These are phyloP conservation scores for Anguilla rostrata DNA, from an alignment of 2,113 vertebrate genomes.

Conservation along the genomic window DNA sequence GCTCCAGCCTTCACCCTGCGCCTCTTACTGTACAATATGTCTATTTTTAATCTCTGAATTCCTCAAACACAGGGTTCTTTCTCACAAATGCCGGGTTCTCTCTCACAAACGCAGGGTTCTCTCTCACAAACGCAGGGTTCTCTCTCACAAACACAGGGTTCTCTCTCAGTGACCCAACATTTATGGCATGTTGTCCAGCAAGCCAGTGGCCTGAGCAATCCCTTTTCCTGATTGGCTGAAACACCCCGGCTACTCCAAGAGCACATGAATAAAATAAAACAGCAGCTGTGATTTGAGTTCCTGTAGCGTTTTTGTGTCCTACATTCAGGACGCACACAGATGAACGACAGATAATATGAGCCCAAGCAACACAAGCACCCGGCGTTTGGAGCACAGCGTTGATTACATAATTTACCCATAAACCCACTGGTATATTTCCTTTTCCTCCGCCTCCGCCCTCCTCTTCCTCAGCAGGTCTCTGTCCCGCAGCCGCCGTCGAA, in stretches of 20 bases:
- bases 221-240: background rate
- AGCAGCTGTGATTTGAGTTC: background rate
- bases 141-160: no score
- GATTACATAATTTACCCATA: constrained; percentile 72
- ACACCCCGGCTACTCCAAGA: background rate
- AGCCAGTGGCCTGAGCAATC: background rate
- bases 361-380: background rate
- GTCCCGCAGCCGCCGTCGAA: constrained; percentile 74
- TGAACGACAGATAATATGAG: background rate
- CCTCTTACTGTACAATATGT: background rate
- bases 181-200: background rate
- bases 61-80: background rate
- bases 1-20: background rate
- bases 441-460: constrained; percentile 81
- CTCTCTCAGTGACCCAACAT: background rate
- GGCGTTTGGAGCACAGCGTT: background rate
- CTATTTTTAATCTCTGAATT: background rate
- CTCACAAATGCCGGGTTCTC: no score
- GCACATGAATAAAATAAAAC: background rate
- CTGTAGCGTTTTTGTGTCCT: background rate
- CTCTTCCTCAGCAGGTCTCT: constrained; percentile 84
- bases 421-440: constrained; percentile 79
- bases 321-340: background rate
- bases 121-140: background rate
- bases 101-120: no score